phyloP scores from a whole-genome alignment of 2,113 vertebrate genomes.

The Pygoscelis adeliae region DNA sequence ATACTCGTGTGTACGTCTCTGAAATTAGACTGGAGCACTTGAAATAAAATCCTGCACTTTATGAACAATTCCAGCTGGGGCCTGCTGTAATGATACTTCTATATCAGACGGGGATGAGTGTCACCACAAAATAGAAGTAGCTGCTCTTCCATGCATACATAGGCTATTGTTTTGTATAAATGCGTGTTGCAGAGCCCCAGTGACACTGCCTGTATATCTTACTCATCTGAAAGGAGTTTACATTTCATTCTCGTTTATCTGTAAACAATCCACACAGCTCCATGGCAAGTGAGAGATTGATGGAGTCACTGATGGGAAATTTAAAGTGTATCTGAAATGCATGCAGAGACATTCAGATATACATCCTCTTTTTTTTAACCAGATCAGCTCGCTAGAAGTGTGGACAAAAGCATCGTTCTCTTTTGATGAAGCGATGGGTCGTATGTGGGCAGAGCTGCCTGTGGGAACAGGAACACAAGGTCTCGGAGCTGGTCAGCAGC shows the following conservation, averaged over 20 bases:
- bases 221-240: slow-evolving; percentile 15
- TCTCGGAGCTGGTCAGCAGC: not conserved
- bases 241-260: slow-evolving; percentile 29
- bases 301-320: slow-evolving; percentile 13
- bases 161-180: not conserved
- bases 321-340: not conserved
- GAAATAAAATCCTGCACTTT: slow-evolving; percentile 35
- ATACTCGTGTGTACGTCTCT: not conserved
- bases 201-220: not conserved
- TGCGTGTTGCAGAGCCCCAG: not conserved
- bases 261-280: not conserved
- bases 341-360: not conserved
- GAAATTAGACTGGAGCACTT: slow-evolving; percentile 28
- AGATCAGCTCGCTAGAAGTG: not conserved
- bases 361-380: not conserved
- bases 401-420: not conserved
- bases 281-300: not conserved
- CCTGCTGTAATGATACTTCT: not conserved
- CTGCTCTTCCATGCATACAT: not conserved
- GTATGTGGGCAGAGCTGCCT: not conserved
- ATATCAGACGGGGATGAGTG: not conserved
- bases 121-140: not conserved
- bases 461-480: not conserved
- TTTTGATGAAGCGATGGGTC: not conserved
- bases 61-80: not conserved